Percentiles rank a stretch among this genome's conserved stretches.
Conservation (phyloP, 1,140 invertebrate genomes). For the Anastrepha ludens region DNA sequence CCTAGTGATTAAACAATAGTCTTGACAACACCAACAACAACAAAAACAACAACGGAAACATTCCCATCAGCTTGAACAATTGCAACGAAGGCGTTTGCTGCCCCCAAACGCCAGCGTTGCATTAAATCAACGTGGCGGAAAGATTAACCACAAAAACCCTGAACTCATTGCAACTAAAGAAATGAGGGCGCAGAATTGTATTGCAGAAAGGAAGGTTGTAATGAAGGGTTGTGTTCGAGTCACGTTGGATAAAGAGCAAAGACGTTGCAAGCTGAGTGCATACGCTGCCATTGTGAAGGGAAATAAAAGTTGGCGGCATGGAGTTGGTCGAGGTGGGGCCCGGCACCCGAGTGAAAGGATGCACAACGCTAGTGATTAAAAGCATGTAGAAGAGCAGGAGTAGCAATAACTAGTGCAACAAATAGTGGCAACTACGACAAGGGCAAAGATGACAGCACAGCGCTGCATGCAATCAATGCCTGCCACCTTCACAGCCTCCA, state of each 20-base stretch:
- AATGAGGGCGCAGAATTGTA: neutral
- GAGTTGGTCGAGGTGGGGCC: neutral
- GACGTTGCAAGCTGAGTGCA: neutral
- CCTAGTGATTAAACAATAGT: constrained; percentile 45
- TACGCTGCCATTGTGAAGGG: neutral
- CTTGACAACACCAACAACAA: constrained; percentile 21
- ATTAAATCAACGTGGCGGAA: constrained; percentile 56
- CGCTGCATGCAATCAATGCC: neutral
- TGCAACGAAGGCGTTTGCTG: constrained; percentile 15
- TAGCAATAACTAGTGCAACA: neutral
- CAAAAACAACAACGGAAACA: neutral
- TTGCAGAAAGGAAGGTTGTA: neutral
- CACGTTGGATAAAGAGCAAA: neutral
- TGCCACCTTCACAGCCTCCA: too few species aligned
- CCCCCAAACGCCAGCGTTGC: neutral
- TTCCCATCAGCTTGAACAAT: neutral
- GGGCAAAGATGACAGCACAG: neutral
- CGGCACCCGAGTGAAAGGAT: neutral
- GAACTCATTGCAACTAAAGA: constrained; percentile 10
- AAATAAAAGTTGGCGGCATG: constrained; percentile 24
- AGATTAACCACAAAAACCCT: constrained; percentile 51
- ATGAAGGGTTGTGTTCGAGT: neutral
- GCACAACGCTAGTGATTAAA: neutral
- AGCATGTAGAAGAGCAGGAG: neutral
- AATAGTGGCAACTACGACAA: neutral